Evolutionary conservation across 2,797 vertebrate species (phyloP), one percentile per base, ranked within the genome.

Genomic region (Spatula versicolor): DNA sequence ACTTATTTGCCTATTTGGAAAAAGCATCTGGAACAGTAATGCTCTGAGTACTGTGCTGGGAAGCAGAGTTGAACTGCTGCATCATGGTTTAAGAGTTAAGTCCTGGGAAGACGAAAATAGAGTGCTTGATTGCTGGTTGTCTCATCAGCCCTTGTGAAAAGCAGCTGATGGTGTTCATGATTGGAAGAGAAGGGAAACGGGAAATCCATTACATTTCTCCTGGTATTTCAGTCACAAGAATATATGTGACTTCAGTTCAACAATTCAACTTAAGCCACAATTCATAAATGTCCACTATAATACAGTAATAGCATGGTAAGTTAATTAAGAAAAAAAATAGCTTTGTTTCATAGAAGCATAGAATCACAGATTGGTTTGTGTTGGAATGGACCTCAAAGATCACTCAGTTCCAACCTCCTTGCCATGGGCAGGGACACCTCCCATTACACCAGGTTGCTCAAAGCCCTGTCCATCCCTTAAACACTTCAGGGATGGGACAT

Each of bases 141-240:
- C 93, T 97, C 94, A 95, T 95, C 94, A 97, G 54, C 75, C 68
- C 88, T 82, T 93, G 78, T 96, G 94, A 96, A 95, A 92, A 95
- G 78, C 95, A 96, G 90, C 81, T 96, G 94, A 94, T 90, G 68
- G 50, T 62, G 71, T 88, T 96, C 93, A 52, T 72, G 81, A 69
- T 92, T 94, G 78, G 81, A 88, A 96, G 60, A 89, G 58, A 46
- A 96, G 54, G 83, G 93, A 96, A 96, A 95, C 77, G 83, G 60
- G 88, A 94, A 94, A 96, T 80, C 90, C 60, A 92, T 93, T 96
- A 55, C 22, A 80, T 87, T 82, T 85, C 68, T 88, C 50, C 33
- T 5, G 19, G n/a, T 87, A 28, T 92, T 92, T 92, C 59, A 90
- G 48, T 71, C 52, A 77, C 56, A 77, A 48, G 48, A 92, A 68